Evolutionary conservation across 1,140 invertebrate species (phyloP), one percentile per base, ranked within the genome.

Genomic region (Brevipalpus yothersi): DNA sequence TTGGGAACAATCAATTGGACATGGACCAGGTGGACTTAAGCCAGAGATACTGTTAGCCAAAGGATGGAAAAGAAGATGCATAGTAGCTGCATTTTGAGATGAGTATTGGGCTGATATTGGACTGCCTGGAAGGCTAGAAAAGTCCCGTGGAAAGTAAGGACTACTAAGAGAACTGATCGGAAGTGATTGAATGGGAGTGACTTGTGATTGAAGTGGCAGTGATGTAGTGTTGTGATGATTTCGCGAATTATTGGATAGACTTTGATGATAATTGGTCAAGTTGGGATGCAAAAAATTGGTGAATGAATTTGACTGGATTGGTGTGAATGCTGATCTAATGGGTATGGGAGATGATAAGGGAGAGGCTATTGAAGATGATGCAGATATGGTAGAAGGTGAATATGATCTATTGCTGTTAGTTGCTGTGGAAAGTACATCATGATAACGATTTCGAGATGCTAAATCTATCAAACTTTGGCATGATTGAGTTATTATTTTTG

Each of bases 261-360:
- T 15, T 11, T 21, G 42, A 13, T 15, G 42, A 23, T 17, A 45
- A 58, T 23, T 17, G 58, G 31, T 31, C 40, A 10, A 21, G 54
- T 17, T 55, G 9, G 23, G 23, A 43, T 31, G 12, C 9, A 60
- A 13, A 43, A 60, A 40, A 15, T 42, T 43, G 5, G 54, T 31
- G 5, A 31, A 31, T 31, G 31, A 12, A 60, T 39, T 53, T 5
- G 59, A 41, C 15, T 41, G 17, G 1, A 60, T 17, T 23, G 59
- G 59, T 41, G 59, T 60, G 51, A 60, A 60, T 8, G 59, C 59
- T 13, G 59, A 60, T 43, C 54, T 60, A 55, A 60, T 43, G 19
- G 58, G 21, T 17, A n/a, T 21, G n/a, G 15, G 17, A 41, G 19
- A 10, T 23, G 47, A 42, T 4, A 23, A 3, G 13, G 42, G 43